Conservation (phyloP, 2,113 vertebrate species). For the Heterotis niloticus region DNA sequence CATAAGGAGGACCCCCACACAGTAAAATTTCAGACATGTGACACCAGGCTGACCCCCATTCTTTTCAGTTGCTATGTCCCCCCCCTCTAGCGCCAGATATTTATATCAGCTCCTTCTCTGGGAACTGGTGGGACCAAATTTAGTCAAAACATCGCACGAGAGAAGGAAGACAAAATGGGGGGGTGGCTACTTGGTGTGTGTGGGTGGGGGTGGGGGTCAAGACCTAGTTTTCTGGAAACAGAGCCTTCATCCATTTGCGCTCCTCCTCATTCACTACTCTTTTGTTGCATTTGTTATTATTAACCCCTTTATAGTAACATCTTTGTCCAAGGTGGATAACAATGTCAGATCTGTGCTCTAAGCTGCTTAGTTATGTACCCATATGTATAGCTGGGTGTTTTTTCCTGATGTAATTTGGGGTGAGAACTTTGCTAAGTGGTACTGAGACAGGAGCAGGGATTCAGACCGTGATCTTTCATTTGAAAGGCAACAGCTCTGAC, state of each 20-base stretch:
- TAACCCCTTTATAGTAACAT: too few species aligned
- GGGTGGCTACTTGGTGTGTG: not conserved
- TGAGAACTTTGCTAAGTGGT: too few species aligned
- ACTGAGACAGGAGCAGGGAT: too few species aligned
- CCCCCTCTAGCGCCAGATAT: not conserved
- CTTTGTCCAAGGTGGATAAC: too few species aligned
- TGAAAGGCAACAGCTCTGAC: too few species aligned
- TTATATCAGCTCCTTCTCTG: constrained; percentile 13
- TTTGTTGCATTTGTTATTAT: too few species aligned
- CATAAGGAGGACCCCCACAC: not conserved
- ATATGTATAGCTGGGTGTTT: too few species aligned
- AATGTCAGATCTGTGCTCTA: too few species aligned
- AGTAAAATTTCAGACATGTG: not conserved
- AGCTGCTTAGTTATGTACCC: too few species aligned
- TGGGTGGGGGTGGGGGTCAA: not conserved
- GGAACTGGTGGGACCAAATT: constrained; percentile 1
- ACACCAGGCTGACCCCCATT: not conserved
- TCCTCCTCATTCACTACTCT: too few species aligned
- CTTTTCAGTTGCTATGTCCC: not conserved
- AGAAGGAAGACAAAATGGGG: not conserved
- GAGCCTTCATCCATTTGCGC: not conserved
- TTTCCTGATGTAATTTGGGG: too few species aligned
- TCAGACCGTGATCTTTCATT: too few species aligned
- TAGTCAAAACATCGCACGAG: not conserved
- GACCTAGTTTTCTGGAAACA: not conserved